Base-by-base conservation (phyloP, 2,888 invertebrate genomes). In the Aplocera efformata region DNA sequence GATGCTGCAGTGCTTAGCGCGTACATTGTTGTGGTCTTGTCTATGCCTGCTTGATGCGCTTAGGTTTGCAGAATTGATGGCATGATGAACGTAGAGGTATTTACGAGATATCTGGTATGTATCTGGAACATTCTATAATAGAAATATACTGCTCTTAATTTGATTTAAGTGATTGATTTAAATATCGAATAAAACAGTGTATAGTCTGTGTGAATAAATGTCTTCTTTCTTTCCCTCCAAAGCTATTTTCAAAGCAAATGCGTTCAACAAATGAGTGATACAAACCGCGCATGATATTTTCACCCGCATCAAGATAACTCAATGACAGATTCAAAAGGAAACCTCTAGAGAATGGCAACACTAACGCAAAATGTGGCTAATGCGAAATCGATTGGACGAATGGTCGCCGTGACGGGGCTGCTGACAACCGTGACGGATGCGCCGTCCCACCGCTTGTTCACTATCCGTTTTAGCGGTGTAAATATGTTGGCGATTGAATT, bases 341-440 rank as follows among this genome's bases (percentile, higher is more conserved):
- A 31, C 28, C 37, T 31, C 32, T 24, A 28, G 34, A 42, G 47
- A 36, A 42, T 37, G 21, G 42, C 31, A 31, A 37, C 33, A 43
- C 49, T 63, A 63, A 60, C 59, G 63, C 67, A 58, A 64, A 70
- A 67, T 61, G 63, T 63, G 58, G 66, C 70, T 79, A 79, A 79
- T 79, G 79, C 54, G 70, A 79, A 78, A 79, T 79, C 79, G 78
- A 79, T 79, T 60, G 56, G 38, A 57, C 50, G 49, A 52, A 54
- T 52, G 52, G 44, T 45, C 44, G 24, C 34, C 20, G 39, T 47
- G 50, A 48, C 46, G 28, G 41, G 32, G 23, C 35, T 34, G 47
- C 23, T 50, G 54, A 54, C 51, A 51, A 40, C 30, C 30, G 43
- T 54, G 54, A 54, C 54, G 49, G 49, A 54, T 54, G 54, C 34